A percentile compares a stretch with the other conserved stretches of the same genome.
phyloP scores from a whole-genome alignment of 2,797 vertebrate species.

The Pogoniulus pusillus region DNA sequence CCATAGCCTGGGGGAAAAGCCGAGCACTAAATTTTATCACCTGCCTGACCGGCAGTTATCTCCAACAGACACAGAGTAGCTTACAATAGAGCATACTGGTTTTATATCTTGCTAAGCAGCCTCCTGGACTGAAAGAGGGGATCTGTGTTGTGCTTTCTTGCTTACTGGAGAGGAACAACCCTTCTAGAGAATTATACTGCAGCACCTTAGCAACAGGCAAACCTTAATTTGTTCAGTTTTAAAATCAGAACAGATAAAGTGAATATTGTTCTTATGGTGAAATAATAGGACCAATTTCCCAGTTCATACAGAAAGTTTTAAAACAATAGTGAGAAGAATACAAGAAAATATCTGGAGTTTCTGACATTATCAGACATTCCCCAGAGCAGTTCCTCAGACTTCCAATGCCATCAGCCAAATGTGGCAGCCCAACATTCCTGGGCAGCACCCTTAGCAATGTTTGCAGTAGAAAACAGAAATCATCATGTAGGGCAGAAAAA shows the following conservation, averaged over 20 bases:
- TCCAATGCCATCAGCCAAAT: neutral
- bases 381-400: neutral
- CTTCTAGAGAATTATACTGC: rapidly evolving
- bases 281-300: neutral
- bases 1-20: neutral
- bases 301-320: neutral
- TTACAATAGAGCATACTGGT: neutral
- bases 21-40: neutral
- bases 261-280: neutral
- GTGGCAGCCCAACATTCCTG: neutral
- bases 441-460: neutral
- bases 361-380: neutral
- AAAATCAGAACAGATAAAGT: neutral
- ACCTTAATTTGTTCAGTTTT: neutral
- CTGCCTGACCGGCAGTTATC: neutral
- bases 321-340: neutral
- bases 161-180: neutral
- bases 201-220: neutral
- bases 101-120: neutral
- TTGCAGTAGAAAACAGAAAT: neutral
- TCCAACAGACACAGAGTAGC: neutral
- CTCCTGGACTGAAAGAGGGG: neutral
- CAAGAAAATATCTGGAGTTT: neutral
- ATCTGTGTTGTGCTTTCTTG: neutral
- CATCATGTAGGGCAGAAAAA: neutral